Conservation (phyloP, 2,113 vertebrate species). For the Calidris pygmaea region DNA sequence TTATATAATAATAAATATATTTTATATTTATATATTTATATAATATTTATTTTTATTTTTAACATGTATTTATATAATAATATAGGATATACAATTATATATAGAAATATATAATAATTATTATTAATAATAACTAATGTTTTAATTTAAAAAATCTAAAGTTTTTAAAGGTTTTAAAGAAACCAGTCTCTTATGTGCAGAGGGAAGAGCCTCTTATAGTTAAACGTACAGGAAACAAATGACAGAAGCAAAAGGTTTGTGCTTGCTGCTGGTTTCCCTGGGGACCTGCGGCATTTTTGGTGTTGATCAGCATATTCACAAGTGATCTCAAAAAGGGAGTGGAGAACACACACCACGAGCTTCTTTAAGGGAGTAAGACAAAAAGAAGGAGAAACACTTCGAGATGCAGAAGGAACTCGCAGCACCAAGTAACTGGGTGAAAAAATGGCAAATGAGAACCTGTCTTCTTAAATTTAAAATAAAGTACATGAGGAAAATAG, state of each 20-base stretch:
- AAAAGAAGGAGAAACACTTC: not conserved
- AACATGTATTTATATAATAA: no score
- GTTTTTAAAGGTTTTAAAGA: not conserved
- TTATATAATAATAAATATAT: no score
- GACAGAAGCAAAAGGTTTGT: not conserved
- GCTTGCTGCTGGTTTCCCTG: not conserved
- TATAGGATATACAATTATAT: no score
- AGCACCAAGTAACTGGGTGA: not conserved
- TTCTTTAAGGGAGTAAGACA: not conserved
- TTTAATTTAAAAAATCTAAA: not conserved
- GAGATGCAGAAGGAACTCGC: not conserved
- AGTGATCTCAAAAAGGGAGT: not conserved
- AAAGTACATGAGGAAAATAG: fast-evolving
- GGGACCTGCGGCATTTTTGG: not conserved
- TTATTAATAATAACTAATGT: not conserved
- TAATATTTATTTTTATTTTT: no score
- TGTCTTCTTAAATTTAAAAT: not conserved
- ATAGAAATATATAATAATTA: no score
- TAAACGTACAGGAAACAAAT: not conserved
- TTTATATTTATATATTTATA: no score
- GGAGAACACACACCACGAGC: not conserved
- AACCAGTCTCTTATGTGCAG: not conserved
- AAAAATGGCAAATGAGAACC: not conserved
- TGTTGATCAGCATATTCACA: not conserved
- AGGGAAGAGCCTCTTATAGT: not conserved